phyloP scores from a whole-genome alignment of 2,888 invertebrate genomes.

The Trissolcus japonicus region DNA sequence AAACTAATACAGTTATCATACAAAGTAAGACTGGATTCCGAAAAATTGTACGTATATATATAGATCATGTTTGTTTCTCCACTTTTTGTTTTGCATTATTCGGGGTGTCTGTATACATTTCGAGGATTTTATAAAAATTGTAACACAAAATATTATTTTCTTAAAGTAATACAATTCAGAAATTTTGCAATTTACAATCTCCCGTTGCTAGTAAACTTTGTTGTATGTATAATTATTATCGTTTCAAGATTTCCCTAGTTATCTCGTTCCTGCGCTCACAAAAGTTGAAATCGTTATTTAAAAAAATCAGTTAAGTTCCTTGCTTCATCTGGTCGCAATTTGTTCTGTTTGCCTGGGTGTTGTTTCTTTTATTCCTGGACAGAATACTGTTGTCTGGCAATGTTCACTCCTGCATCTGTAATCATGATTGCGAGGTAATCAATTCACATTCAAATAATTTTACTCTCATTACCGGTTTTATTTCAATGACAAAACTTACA shows the following conservation, averaged over 20 bases:
- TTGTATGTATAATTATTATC: slow-evolving; percentile 58
- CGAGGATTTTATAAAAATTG: slow-evolving; percentile 74
- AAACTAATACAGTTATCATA: slow-evolving; percentile 75
- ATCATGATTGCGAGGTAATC: not conserved
- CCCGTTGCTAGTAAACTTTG: slow-evolving; percentile 62
- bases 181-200: slow-evolving; percentile 73
- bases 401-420: slow-evolving; percentile 65
- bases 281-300: slow-evolving; percentile 48
- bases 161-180: slow-evolving; percentile 74
- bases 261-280: slow-evolving; percentile 47
- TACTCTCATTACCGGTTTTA: not conserved
- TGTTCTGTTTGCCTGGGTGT: slow-evolving; percentile 33
- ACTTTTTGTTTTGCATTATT: slow-evolving; percentile 50
- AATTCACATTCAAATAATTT: not conserved
- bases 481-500: slow-evolving; percentile 27
- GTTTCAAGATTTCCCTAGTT: slow-evolving; percentile 48
- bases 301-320: slow-evolving; percentile 53
- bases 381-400: slow-evolving; percentile 70
- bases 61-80: slow-evolving; percentile 61
- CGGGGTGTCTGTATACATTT: slow-evolving; percentile 70
- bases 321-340: slow-evolving; percentile 43
- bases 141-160: slow-evolving; percentile 74
- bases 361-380: slow-evolving; percentile 60
- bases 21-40: slow-evolving; percentile 73
- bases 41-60: slow-evolving; percentile 73